phyloP scores from a whole-genome alignment of 2,797 vertebrate genomes.

The Chromis chromis region DNA sequence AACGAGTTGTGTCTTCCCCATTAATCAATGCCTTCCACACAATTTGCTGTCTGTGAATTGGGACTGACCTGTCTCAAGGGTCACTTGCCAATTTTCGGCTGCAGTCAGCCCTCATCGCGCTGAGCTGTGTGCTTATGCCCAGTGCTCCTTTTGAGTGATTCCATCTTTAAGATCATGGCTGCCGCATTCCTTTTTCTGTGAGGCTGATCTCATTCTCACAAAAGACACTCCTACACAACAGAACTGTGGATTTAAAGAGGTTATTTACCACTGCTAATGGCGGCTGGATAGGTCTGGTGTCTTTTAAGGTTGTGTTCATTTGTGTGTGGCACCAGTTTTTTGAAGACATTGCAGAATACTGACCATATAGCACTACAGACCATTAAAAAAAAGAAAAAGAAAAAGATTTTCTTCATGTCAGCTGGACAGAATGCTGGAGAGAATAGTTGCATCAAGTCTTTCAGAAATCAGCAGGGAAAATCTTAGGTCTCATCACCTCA shows the following conservation, averaged over 20 bases:
- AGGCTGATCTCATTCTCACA: conserved; percentile 49
- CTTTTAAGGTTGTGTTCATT: conserved; percentile 38
- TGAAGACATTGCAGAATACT: background rate
- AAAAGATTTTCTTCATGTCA: background rate
- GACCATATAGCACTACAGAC: background rate
- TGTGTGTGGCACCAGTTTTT: conserved; percentile 2
- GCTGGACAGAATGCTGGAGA: background rate
- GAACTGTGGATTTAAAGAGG: conserved; percentile 25
- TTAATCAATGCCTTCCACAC: conserved; percentile 89
- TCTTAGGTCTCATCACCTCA: background rate
- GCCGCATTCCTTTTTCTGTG: conserved; percentile 53
- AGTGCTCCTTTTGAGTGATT: conserved; percentile 82
- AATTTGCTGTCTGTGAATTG: conserved; percentile 87
- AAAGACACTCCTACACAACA: conserved; percentile 22
- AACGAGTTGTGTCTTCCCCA: conserved; percentile 85
- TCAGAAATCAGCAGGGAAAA: background rate
- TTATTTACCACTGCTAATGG: conserved; percentile 53
- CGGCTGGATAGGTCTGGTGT: conserved; percentile 18
- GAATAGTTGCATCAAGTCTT: background rate
- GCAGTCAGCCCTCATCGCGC: conserved; percentile 73
- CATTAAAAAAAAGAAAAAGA: too few relatives aligned
- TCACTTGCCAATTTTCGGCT: conserved; percentile 86
- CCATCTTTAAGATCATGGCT: conserved; percentile 73
- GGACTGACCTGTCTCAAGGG: conserved; percentile 84
- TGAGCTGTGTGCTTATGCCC: conserved; percentile 77